These are phyloP conservation scores for Psittacula cyanocephala DNA, from an alignment of 2,113 vertebrate genomes.

Conservation along the genomic window DNA sequence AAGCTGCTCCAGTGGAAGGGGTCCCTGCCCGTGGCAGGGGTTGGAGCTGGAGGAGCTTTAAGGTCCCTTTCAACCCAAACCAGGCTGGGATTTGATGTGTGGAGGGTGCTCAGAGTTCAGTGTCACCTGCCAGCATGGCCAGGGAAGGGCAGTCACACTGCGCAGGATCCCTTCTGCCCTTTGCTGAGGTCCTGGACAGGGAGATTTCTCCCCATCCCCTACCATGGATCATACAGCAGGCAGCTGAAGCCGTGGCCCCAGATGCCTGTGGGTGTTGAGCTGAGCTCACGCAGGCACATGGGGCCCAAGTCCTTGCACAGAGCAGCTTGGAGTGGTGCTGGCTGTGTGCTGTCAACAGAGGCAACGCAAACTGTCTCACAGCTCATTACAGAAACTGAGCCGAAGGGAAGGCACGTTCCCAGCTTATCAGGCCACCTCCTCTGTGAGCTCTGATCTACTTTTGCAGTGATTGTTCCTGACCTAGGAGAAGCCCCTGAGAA, in stretches of 20 bases:
- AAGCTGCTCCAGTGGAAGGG: not conserved
- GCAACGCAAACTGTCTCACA: not conserved
- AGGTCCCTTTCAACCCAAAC: not conserved
- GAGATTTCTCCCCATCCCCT: not conserved
- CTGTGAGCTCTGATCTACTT: slow-evolving; percentile 71
- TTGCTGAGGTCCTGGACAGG: not conserved
- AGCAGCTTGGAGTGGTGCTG: not conserved
- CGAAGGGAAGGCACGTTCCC: slow-evolving; percentile 52
- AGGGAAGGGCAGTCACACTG: accelerated
- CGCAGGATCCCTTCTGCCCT: not conserved
- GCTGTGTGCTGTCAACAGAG: not conserved
- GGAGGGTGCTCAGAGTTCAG: not conserved
- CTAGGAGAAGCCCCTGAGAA: slow-evolving; percentile 66
- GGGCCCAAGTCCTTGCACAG: not conserved
- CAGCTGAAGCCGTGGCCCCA: not conserved
- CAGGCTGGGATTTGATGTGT: not conserved
- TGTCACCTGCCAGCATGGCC: not conserved
- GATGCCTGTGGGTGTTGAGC: not conserved
- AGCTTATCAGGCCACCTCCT: slow-evolving; percentile 67
- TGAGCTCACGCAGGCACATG: not conserved
- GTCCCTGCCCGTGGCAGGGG: not conserved
- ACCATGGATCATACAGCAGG: not conserved
- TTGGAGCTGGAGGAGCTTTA: not conserved
- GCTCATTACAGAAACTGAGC: slow-evolving; percentile 62
- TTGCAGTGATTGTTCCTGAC: slow-evolving; percentile 64